A percentile compares a stretch with the other conserved stretches of the same genome.
phyloP scores from a whole-genome alignment of 2,797 vertebrate genomes.

The Typhlichthys eigenmanni region DNA sequence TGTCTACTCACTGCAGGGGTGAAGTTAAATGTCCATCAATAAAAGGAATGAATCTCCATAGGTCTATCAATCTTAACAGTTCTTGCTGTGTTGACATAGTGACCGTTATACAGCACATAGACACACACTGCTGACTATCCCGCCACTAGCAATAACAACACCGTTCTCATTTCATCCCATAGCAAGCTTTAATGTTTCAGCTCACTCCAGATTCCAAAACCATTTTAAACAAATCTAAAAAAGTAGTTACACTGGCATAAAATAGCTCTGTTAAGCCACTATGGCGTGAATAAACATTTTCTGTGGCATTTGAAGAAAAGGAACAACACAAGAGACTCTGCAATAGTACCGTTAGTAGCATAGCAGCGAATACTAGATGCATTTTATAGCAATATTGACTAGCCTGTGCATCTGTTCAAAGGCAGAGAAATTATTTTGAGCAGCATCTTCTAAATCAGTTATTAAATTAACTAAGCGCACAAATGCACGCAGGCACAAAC shows the following conservation, averaged over 20 bases:
- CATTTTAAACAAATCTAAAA: conserved; percentile 39
- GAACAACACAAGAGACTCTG: too few relatives aligned
- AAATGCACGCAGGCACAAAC: conserved; percentile 8
- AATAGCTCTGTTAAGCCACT: too few relatives aligned
- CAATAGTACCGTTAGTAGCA: too few relatives aligned
- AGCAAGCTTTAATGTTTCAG: conserved; percentile 41
- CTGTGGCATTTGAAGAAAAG: too few relatives aligned
- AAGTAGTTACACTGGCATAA: conserved; percentile 28
- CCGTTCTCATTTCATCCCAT: conserved; percentile 12
- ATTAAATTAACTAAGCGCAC: neutral
- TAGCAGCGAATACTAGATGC: too few relatives aligned
- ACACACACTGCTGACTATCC: conserved; percentile 1
- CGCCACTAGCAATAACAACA: conserved; percentile 19
- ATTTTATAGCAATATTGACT: neutral
- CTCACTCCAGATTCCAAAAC: conserved; percentile 36
- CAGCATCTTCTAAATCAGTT: neutral
- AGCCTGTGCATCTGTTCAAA: neutral
- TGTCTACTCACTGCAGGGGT: too few relatives aligned
- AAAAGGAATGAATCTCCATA: too few relatives aligned
- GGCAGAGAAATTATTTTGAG: neutral
- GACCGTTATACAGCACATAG: neutral
- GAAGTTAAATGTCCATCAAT: too few relatives aligned
- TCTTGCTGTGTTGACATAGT: too few relatives aligned
- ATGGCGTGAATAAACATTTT: too few relatives aligned
- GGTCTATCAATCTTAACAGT: too few relatives aligned